phyloP scores from a whole-genome alignment of 2,113 vertebrate genomes.

The Stegostoma tigrinum region DNA sequence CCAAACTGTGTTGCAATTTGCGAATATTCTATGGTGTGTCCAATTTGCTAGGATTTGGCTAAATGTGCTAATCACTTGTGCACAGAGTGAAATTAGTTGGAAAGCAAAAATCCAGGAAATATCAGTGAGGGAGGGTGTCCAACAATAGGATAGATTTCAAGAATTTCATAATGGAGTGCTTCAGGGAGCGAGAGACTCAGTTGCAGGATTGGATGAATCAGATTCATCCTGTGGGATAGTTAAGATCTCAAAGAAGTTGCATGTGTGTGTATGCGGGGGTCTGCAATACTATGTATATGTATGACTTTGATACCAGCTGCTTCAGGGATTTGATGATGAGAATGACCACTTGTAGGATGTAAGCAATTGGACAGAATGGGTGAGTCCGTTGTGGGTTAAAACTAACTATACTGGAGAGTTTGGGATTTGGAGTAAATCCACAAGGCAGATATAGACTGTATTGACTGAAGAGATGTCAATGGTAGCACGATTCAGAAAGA shows the following conservation, averaged over 20 bases:
- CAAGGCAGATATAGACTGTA: background rate
- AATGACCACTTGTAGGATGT: background rate
- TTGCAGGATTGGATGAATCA: too few species aligned
- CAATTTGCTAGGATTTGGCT: background rate
- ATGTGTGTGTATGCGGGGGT: background rate
- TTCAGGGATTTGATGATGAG: background rate
- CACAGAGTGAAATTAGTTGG: background rate
- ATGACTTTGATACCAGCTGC: background rate
- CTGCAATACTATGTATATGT: background rate
- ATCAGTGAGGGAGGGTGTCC: background rate
- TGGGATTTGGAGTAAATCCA: background rate
- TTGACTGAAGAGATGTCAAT: background rate
- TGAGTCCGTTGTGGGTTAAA: background rate
- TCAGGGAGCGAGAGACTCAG: background rate
- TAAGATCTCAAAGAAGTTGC: background rate
- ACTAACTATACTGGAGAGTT: background rate
- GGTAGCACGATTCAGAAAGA: background rate
- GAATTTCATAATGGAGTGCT: background rate
- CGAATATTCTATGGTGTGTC: background rate
- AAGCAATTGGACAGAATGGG: background rate
- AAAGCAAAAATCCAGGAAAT: background rate
- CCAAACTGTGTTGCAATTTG: background rate
- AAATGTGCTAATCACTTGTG: background rate
- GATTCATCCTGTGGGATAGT: background rate
- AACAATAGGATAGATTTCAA: background rate